Conservation (phyloP, 2,797 vertebrate species). For the Catostomus latipinnis region DNA sequence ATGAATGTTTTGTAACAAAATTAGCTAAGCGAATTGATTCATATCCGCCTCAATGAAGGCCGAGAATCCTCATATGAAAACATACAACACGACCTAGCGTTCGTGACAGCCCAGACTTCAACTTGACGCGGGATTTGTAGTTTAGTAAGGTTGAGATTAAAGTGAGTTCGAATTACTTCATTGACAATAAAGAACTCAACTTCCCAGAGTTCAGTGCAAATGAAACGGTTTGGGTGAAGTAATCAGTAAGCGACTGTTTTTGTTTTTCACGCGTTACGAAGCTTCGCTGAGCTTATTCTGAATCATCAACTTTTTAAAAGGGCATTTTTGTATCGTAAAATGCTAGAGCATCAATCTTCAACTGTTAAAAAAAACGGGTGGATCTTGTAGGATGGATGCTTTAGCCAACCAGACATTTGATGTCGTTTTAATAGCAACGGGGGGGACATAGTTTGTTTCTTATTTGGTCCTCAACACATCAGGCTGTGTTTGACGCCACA, state of each 20-base stretch:
- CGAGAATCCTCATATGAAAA: constrained; percentile 41
- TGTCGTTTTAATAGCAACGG: neutral
- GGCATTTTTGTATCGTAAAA: neutral
- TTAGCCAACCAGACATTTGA: neutral
- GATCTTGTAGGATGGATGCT: neutral
- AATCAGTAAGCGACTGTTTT: constrained; percentile 53
- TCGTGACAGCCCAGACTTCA: neutral
- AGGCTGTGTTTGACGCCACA: neutral
- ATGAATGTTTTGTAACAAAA: constrained; percentile 46
- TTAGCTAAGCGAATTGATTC: constrained; percentile 55
- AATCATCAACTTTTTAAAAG: neutral
- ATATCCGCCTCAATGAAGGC: constrained; percentile 66
- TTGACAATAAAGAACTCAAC: constrained; percentile 60
- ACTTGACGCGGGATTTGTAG: constrained; percentile 67
- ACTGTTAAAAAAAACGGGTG: neutral
- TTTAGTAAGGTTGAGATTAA: constrained; percentile 2
- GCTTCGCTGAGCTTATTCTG: neutral
- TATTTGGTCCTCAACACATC: neutral
- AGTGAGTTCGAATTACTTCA: fast-evolving
- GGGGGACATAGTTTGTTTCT: neutral
- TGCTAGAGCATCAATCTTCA: too few species aligned
- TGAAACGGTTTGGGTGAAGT: neutral
- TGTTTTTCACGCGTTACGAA: constrained; percentile 36
- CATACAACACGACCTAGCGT: constrained; percentile 28
- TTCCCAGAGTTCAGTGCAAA: constrained; percentile 20